phyloP scores from a whole-genome alignment of 1,140 invertebrate species.

The Philotrypesis tridentata region DNA sequence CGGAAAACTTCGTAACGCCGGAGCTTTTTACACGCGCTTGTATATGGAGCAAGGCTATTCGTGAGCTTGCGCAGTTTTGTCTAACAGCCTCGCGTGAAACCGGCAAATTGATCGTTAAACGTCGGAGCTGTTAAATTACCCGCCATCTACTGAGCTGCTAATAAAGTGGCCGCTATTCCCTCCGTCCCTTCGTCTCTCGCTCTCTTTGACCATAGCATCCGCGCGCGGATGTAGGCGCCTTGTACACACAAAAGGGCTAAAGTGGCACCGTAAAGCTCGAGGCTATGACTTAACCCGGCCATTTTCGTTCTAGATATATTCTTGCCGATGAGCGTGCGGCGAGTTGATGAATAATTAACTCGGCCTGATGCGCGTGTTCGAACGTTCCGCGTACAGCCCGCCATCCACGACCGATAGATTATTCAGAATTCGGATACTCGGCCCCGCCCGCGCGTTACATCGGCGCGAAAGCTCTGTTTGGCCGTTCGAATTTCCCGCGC shows the following conservation, averaged over 20 bases:
- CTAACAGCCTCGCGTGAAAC: constrained; percentile 54
- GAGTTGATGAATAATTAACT: neutral
- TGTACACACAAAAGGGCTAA: neutral
- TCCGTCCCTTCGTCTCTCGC: neutral
- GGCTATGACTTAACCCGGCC: neutral
- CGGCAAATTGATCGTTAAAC: constrained; percentile 67
- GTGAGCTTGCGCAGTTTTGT: neutral
- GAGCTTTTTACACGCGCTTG: neutral
- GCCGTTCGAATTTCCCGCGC: too few species aligned
- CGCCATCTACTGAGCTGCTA: constrained; percentile 59
- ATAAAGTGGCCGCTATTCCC: constrained; percentile 61
- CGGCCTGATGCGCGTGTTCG: too few species aligned
- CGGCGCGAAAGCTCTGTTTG: too few species aligned
- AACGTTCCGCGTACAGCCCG: too few species aligned
- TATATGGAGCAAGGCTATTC: neutral
- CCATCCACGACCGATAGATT: too few species aligned
- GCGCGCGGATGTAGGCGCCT: neutral
- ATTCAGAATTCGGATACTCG: too few species aligned
- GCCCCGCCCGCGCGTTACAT: too few species aligned
- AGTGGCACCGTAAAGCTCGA: neutral
- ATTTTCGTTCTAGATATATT: neutral
- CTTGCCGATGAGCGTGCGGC: neutral
- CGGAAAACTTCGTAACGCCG: neutral
- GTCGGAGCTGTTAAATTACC: constrained; percentile 65
- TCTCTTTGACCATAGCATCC: neutral